Base-by-base conservation (phyloP, 2,888 invertebrate species). In the Ennomos quercinarius region DNA sequence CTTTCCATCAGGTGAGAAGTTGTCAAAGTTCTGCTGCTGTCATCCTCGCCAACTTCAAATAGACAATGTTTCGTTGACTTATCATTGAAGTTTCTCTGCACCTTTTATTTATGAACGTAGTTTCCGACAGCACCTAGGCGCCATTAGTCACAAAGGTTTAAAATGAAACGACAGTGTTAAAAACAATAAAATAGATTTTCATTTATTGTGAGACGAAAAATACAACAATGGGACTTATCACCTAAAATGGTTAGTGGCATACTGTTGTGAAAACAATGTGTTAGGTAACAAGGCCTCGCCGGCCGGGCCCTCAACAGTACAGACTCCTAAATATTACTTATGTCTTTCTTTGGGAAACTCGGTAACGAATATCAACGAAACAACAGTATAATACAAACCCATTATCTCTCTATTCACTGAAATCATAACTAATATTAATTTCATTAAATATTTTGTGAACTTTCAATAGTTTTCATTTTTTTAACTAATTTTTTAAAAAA, bases 161-260 rank as follows among this genome's bases (percentile, higher is more conserved):
- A 85, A 91, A 91, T 90, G 71, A 89, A 92, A 92, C 89, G 68
- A 82, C 89, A 86, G 70, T 73, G 60, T 77, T 91, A 92, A 92
- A 92, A 92, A 92, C 92, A 92, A 92, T 92, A 91, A 92, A 92
- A 92, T 92, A 92, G 92, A 91, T 91, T 92, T 90, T 91, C 92
- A 92, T 92, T 92, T 92, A 92, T 91, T 92, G 91, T 92, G 92
- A 92, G 92, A 92, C 92, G 91, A 92, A 92, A 92, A 91, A 91
- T 92, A 92, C 92, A 92, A 92, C 92, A 92, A 92, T 92, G 91
- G 92, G 91, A 90, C 92, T 92, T 92, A 92, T 89, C 73, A 91
- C 80, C 91, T 92, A 92, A 83, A 86, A 91, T 91, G 91, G 90
- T 91, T 91, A 92, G 91, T 91, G 90, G 91, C 87, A 89, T 91